A percentile compares a stretch with the other conserved stretches of the same genome.
Conservation (phyloP, 2,888 invertebrate species). For the Drosophila borealis region DNA sequence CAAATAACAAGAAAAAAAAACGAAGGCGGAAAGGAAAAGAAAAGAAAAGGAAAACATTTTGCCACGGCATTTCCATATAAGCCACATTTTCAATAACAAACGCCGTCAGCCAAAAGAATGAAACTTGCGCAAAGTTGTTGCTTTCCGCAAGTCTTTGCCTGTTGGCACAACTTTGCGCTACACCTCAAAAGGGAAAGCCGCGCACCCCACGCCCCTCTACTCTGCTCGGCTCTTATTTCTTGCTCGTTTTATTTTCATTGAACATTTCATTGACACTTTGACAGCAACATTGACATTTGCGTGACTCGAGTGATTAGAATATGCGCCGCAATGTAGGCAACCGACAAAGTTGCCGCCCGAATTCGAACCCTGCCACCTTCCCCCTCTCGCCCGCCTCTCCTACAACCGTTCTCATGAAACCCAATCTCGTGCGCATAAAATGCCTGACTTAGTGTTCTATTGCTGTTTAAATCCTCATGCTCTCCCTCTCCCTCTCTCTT, state of each 20-base stretch:
- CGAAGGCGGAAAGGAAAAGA: background rate
- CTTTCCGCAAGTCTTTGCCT: constrained; percentile 67
- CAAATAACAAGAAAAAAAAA: constrained; percentile 54
- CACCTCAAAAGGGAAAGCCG: constrained; percentile 1
- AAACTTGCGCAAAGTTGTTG: constrained; percentile 68
- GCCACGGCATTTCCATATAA: constrained; percentile 69
- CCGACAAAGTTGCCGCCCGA: constrained; percentile 38
- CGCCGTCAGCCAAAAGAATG: constrained; percentile 42
- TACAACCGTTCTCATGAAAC: constrained; percentile 5
- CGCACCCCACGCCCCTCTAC: constrained; percentile 1
- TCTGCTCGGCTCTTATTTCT: constrained; percentile 52
- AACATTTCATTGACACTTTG: constrained; percentile 81
- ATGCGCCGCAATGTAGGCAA: constrained; percentile 66
- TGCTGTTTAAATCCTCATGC: constrained; percentile 19
- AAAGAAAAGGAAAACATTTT: constrained; percentile 27
- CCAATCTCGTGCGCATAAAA: constrained; percentile 48
- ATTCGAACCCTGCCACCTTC: background rate
- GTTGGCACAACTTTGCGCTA: constrained; percentile 35
- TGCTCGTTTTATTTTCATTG: constrained; percentile 79
- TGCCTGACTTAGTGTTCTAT: constrained; percentile 37
- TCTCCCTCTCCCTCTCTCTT: background rate
- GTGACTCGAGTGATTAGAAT: constrained; percentile 79
- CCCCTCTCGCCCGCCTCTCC: background rate
- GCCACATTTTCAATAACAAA: constrained; percentile 75
- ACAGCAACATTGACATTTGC: constrained; percentile 80